phyloP scores from a whole-genome alignment of 2,113 vertebrate species.

The Alaudala cheleensis region DNA sequence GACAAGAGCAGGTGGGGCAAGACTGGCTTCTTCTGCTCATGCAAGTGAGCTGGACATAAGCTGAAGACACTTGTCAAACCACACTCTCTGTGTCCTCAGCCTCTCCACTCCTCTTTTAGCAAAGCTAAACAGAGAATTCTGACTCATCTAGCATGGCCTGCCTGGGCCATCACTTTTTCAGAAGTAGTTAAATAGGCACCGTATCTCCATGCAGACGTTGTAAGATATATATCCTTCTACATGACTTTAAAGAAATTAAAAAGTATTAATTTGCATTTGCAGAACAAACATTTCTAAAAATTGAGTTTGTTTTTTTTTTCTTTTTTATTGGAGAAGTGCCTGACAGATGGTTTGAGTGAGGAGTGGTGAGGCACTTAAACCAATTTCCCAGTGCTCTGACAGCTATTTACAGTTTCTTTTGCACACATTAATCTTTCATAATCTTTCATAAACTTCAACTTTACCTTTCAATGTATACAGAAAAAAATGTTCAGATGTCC shows the following conservation, averaged over 20 bases:
- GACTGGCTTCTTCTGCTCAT: background rate
- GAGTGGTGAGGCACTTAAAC: conserved; percentile 56
- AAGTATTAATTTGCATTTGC: conserved; percentile 50
- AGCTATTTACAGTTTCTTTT: conserved; percentile 70
- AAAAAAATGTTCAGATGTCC: background rate
- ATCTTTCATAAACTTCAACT: conserved; percentile 47
- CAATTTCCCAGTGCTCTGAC: conserved; percentile 65
- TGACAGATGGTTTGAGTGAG: conserved; percentile 73
- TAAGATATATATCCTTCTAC: background rate
- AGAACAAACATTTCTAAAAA: conserved; percentile 70
- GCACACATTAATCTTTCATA: conserved; percentile 31
- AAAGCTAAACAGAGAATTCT: background rate
- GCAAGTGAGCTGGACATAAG: background rate
- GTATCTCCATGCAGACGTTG: background rate
- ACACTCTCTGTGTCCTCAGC: background rate
- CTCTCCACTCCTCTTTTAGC: background rate
- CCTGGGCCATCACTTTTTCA: background rate
- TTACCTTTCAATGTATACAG: background rate
- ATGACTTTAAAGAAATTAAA: background rate
- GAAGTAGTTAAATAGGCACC: background rate
- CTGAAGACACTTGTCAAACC: background rate
- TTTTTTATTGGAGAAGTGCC: conserved; percentile 51
- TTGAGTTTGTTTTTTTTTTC: background rate
- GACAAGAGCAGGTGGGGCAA: background rate
- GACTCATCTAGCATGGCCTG: background rate